Base-by-base conservation (phyloP, 2,888 invertebrate species). In the Cataglyphis livida region DNA sequence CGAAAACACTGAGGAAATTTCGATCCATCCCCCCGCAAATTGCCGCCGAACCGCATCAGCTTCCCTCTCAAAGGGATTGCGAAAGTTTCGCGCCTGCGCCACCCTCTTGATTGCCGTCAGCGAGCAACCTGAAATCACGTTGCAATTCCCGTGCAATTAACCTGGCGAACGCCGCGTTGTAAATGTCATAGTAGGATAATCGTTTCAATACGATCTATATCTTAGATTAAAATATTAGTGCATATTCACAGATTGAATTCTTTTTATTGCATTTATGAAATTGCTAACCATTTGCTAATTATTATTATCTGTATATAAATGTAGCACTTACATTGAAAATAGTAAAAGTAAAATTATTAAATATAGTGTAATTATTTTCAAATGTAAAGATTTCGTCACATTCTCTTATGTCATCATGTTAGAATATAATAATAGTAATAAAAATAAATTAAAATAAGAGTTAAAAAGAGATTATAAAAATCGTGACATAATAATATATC, bases 31-130 rank as follows among this genome's bases (percentile, higher is more conserved):
- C 57, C 66, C 41, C n/a, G 66, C 25, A 65, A 54, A 81, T 28
- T 54, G 44, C 54, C 66, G 57, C 48, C 38, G 64, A 81, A 48
- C 25, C 71, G 3, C 51, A 32, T 54, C 51, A 35, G 71, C 61
- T 73, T 75, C 57, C 57, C 82, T 75, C 75, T 66, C 66, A 57
- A 64, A 74, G 65, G 59, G 65, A 65, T 38, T 54, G 73, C 28
- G 65, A 57, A 76, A 65, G 74, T 75, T 57, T 65, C 71, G 88
- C 88, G 88, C 88, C 76, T 88, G 88, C 88, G 88, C 88, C 65
- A 82, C 57, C 76, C 68, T 71, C 76, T 70, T 82, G 28, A 32
- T 18, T 25, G 28, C 62, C 38, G 54, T 15, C 28, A 21, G 54
- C 15, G 32, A 51, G 41, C 54, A 54, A n/a, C 66, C 66, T 76